Conservation (phyloP, 2,113 vertebrate genomes). For the Tetraodon nigroviridis region DNA sequence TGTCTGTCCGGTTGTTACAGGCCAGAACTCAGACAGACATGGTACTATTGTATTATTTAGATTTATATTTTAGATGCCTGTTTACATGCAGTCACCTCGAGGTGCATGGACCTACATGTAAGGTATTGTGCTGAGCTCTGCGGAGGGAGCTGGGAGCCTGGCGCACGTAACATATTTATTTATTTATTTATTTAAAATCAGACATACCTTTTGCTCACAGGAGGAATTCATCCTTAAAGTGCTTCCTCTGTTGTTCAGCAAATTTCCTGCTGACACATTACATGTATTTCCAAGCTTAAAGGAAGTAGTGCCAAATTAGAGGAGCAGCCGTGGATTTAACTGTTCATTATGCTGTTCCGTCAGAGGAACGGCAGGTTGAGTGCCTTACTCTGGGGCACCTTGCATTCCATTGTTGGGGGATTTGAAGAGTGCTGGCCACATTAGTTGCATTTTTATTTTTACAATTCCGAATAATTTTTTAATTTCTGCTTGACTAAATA, state of each 20-base stretch:
- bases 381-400: constrained; percentile 63
- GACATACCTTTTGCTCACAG: constrained; percentile 15
- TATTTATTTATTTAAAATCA: constrained; percentile 74
- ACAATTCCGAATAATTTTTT: neutral
- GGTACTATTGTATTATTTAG: constrained; percentile 66
- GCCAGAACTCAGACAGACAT: constrained; percentile 22
- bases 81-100: constrained; percentile 26
- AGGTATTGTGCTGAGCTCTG: constrained; percentile 29
- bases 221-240: constrained; percentile 16
- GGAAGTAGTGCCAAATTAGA: neutral
- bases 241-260: constrained; percentile 4
- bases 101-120: constrained; percentile 45
- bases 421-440: constrained; percentile 12
- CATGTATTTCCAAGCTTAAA: constrained; percentile 6
- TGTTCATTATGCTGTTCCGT: constrained; percentile 24
- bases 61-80: constrained; percentile 12
- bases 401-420: constrained; percentile 32
- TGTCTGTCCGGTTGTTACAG: constrained; percentile 14
- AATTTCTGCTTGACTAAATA: neutral
- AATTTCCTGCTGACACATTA: neutral
- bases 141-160: constrained; percentile 44
- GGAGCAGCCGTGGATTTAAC: constrained; percentile 5
- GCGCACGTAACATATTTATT: constrained; percentile 69
- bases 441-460: neutral
- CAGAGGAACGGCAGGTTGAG: constrained; percentile 47